Base-by-base conservation (phyloP, 2,113 vertebrate species). In the Pithys albifrons region DNA sequence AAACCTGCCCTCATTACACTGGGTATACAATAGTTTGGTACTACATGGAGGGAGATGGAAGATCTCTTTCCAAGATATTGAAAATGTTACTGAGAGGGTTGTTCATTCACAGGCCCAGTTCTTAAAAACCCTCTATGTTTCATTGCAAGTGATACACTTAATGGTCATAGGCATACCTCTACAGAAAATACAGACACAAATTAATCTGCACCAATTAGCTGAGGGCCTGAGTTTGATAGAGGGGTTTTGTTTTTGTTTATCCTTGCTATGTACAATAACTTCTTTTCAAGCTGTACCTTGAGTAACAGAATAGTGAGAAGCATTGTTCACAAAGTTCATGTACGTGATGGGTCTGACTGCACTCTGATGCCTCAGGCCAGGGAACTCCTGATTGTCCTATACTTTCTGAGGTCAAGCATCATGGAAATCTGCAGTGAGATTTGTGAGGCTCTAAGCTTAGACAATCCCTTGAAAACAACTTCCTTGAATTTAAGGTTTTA, bases 401-500 rank as follows among this genome's bases (percentile, higher is more conserved):
- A 70, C 29, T 55, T 86, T 84, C 59, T 64, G 33, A 71, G 39
- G 61, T 91, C 80, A 81, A 55, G 10, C 20, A 71, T 80, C 76
- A 84, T 28, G 57, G 76, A 95, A 95, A 88, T 77, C 54, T 92
- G 76, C 51, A 64, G 39, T 39, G 72, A 89, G 79, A 94, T 92
- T 93, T 84, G 72, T 80, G 37, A 54, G 25, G 13, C 65, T 95
- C 35, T 93, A 77, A 91, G 69, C 65, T 91, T 89, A 95, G 51
- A 74, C 79, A 86, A 77, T 74, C 79, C 52, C n/a, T 85, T 95
- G 76, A 87, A 95, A 95, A 96, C 24, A 69, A 22, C 73, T 94
- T 89, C 80, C 87, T 85, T 54, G 59, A 96, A 84, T 80, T 86
- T 83, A 95, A 89, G 80, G 69, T 35, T 94, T 95, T 84, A 89